Evolutionary conservation across 2,797 vertebrate genomes (phyloP), one percentile per base, ranked within the genome.

Genomic region (Neomorphus geoffroyi): DNA sequence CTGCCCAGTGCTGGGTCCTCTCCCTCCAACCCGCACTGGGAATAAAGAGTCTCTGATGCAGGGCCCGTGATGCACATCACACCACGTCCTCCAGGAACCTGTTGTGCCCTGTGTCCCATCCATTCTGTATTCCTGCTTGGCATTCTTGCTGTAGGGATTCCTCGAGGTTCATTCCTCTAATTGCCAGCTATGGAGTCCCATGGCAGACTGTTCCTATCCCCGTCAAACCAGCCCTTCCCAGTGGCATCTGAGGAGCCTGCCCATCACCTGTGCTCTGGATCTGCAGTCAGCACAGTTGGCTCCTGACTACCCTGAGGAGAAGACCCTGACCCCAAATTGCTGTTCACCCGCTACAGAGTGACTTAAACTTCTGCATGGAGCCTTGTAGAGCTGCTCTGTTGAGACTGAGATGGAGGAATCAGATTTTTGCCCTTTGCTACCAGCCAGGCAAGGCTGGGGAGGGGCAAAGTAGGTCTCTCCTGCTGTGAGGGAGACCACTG

Each of bases 181-280:
- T 87, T 92, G 74, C 67, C 56, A 85, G 67, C 56, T 80, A 19
- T 0, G 1, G 48, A 32, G 18, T 57, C 39, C 57, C 39, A 23
- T 26, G 46, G 46, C 80, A 96, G 57, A 39, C 75, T 32, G 84
- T 17, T 86, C 16, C 58, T 70, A 35, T 46, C 87, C 16, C 58
- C 70, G 39, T 46, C 87, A 81, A 93, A 93, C 78, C 74, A 94
- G 88, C 75, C 60, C n/a, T 87, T 90, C 48, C 64, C 35, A 22
- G 64, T 35, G 62, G 53, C 54, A 53, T 21, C 28, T 37, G 33
- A 41, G 32, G 69, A 90, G 10, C 9, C 6, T 86, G 80, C 26
- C 32, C 50, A 41, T 60, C 61, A 41, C 9, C 23, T 30, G 5
- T 32, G 61, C 35, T 74, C 80, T 79, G 53, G 28, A 30, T 78